Evolutionary conservation across 2,888 invertebrate genomes (phyloP).

Genomic region (Drosophila stalkeri): DNA sequence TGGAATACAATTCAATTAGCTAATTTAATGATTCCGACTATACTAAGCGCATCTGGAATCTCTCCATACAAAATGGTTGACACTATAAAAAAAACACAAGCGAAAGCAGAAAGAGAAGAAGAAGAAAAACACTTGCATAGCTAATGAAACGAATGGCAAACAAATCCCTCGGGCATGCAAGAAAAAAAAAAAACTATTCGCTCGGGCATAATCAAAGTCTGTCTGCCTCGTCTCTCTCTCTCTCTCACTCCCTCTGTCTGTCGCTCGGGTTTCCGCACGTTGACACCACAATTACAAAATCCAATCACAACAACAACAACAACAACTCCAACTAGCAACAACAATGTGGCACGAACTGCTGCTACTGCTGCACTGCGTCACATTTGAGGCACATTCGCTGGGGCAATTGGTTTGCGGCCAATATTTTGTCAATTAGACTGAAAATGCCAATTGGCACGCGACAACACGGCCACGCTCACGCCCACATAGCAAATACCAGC

Average conservation of each 20-base stretch:
- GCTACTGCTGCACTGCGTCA: conserved; percentile 65
- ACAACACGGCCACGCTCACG: conserved; percentile 35
- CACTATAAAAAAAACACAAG: not conserved
- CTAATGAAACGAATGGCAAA: conserved; percentile 14
- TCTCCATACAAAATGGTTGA: not conserved
- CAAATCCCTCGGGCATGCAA: conserved; percentile 19
- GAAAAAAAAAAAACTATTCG: not conserved
- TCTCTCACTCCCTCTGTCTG: conserved; percentile 12
- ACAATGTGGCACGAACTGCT: not conserved
- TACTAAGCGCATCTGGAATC: not conserved
- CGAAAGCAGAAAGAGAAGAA: not conserved
- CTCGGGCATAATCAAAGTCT: conserved; percentile 30
- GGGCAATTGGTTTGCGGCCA: conserved; percentile 17
- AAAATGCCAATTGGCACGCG: conserved; percentile 71
- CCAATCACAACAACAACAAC: conserved; percentile 37
- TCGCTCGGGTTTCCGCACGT: conserved; percentile 37
- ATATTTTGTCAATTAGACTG: conserved; percentile 63
- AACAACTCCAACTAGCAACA: not conserved
- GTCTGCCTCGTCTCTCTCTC: conserved; percentile 23
- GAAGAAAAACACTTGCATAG: conserved; percentile 5
- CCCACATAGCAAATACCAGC: not conserved
- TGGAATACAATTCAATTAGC: not conserved
- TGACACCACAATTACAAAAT: conserved; percentile 58
- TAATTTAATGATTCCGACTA: not conserved
- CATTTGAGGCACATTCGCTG: conserved; percentile 44